Evolutionary conservation across 2,113 vertebrate species (phyloP).

Genomic region (Benitochromis conjunctus): DNA sequence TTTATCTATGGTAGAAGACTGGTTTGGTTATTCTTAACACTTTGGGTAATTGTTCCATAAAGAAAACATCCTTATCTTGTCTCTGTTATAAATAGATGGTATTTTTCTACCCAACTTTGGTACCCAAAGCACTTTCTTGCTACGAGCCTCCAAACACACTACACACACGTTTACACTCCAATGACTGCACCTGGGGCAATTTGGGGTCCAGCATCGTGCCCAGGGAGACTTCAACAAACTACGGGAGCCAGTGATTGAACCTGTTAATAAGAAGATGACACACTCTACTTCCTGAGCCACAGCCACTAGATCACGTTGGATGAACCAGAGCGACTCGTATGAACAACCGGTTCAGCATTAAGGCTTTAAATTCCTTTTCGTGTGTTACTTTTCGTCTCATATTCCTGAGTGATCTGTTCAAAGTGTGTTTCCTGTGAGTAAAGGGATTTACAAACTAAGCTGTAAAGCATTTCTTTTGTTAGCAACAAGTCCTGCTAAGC

Average conservation of each 20-base stretch:
- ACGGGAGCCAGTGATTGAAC: neutral
- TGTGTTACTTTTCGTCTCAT: neutral
- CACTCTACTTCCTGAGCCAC: neutral
- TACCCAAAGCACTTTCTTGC: neutral
- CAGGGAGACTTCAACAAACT: neutral
- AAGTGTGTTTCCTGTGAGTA: neutral
- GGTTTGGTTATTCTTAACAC: neutral
- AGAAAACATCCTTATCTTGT: neutral
- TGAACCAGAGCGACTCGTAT: neutral
- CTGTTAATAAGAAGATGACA: neutral
- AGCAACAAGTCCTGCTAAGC: neutral
- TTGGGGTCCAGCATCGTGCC: neutral
- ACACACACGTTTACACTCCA: neutral
- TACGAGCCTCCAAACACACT: neutral
- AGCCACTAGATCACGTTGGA: neutral
- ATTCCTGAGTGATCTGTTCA: neutral
- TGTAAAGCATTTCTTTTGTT: neutral
- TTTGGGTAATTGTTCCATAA: neutral
- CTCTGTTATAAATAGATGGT: neutral
- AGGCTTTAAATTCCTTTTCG: neutral
- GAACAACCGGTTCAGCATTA: neutral
- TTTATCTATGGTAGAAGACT: neutral
- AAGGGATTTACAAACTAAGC: neutral
- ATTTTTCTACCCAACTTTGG: neutral
- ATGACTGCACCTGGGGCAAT: neutral